A percentile compares a stretch with the other conserved stretches of the same genome.
phyloP scores from a whole-genome alignment of 2,113 vertebrate species.

The Leptosomus discolor region DNA sequence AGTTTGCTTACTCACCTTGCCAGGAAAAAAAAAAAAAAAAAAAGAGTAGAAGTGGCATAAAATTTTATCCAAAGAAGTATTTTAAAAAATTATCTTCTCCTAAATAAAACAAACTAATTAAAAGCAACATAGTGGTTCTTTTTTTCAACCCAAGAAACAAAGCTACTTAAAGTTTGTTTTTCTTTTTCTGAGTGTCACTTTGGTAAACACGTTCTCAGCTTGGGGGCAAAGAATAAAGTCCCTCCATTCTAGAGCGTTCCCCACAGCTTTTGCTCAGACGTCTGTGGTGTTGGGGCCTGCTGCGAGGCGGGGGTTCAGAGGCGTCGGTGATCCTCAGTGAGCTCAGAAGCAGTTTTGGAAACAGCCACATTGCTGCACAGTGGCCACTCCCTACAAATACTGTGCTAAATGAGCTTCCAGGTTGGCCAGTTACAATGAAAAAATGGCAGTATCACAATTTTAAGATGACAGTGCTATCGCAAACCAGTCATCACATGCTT shows the following conservation, averaged over 20 bases:
- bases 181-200: background rate
- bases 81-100: background rate
- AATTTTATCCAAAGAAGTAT: background rate
- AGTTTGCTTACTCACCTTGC: background rate
- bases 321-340: rapidly evolving
- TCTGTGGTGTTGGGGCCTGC: background rate
- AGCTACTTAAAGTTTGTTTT: background rate
- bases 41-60: background rate
- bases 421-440: background rate
- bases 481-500: slow-evolving; percentile 9
- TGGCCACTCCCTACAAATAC: background rate
- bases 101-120: background rate
- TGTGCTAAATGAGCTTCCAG: background rate
- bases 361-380: background rate
- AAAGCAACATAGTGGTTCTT: background rate
- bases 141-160: background rate
- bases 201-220: background rate
- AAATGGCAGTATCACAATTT: background rate
- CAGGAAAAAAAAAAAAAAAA: background rate
- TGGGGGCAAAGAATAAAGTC: background rate
- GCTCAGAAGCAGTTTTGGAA: background rate
- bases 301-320: background rate
- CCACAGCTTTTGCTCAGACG: background rate
- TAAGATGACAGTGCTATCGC: slow-evolving; percentile 4
- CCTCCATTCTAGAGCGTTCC: background rate